Percentiles rank a stretch among this genome's conserved stretches.
These are phyloP conservation scores for Hirtodrosophila trivittata DNA, from an alignment of 2,888 invertebrate genomes.

Conservation along the genomic window DNA sequence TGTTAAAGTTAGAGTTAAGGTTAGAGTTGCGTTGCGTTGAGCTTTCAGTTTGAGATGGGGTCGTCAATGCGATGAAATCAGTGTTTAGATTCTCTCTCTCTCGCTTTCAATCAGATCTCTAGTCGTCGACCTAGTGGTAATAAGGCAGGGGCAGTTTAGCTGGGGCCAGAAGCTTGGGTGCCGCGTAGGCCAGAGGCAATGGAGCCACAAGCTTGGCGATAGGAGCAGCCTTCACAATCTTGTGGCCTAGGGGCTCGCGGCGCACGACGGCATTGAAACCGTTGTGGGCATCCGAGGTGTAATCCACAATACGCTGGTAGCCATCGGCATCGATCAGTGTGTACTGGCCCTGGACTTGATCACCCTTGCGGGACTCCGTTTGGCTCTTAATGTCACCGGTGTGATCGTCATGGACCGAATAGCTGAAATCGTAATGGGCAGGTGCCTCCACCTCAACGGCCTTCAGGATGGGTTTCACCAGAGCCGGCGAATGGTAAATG, in stretches of 20 bases:
- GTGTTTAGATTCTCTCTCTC: conserved; percentile 66
- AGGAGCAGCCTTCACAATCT: conserved; percentile 82
- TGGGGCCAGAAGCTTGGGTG: conserved; percentile 68
- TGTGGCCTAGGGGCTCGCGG: conserved; percentile 84
- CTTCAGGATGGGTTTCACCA: conserved; percentile 79
- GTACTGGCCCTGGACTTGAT: conserved; percentile 85
- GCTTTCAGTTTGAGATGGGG: conserved; percentile 49
- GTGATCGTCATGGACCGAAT: conserved; percentile 84
- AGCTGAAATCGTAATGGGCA: conserved; percentile 85
- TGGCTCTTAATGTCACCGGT: conserved; percentile 85
- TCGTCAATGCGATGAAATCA: conserved; percentile 71
- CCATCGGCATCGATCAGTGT: conserved; percentile 85
- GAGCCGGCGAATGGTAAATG: conserved; percentile 60
- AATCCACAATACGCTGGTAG: conserved; percentile 85
- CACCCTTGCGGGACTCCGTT: conserved; percentile 85
- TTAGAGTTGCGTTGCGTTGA: conserved; percentile 33
- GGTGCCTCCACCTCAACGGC: conserved; percentile 83
- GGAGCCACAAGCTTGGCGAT: conserved; percentile 80
- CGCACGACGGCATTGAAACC: conserved; percentile 86
- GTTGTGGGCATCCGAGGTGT: conserved; percentile 85
- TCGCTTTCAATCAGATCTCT: not conserved
- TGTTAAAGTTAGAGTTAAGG: conserved; percentile 32
- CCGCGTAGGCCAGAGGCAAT: conserved; percentile 69
- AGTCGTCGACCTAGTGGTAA: conserved; percentile 47
- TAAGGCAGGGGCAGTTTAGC: conserved; percentile 56